Conservation (phyloP, 2,113 vertebrate species). For the Ailuropoda melanoleuca region DNA sequence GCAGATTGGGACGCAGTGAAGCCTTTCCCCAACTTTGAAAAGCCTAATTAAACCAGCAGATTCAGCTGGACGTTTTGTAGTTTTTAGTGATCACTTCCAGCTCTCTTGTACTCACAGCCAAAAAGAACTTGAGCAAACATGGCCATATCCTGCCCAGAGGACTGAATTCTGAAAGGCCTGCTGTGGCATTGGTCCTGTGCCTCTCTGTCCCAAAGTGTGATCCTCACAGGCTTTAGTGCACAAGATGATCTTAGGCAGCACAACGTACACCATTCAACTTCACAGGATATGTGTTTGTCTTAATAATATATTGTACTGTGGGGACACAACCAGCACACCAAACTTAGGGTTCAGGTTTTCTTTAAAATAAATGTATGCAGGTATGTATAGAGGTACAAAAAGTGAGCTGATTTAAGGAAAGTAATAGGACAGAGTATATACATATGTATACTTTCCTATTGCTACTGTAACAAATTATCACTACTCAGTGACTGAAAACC, state of each 20-base stretch:
- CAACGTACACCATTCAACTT: not conserved
- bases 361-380: not conserved
- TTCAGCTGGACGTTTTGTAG: not conserved
- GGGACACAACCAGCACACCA: no score
- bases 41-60: not conserved
- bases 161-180: not conserved
- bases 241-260: not conserved
- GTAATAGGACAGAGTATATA: not conserved
- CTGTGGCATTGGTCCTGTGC: rapidly evolving
- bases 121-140: not conserved
- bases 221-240: rapidly evolving
- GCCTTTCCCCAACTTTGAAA: not conserved
- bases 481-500: not conserved
- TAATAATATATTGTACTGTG: not conserved
- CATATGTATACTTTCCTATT: not conserved
- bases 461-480: not conserved
- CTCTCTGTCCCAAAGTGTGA: rapidly evolving
- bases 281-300: not conserved
- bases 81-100: not conserved
- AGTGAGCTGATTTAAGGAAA: not conserved
- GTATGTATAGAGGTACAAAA: not conserved
- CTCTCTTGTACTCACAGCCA: not conserved
- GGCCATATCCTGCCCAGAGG: not conserved
- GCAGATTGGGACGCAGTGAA: not conserved
- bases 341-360: not conserved